phyloP scores from a whole-genome alignment of 2,888 invertebrate species.

The Glomeris marginata region DNA sequence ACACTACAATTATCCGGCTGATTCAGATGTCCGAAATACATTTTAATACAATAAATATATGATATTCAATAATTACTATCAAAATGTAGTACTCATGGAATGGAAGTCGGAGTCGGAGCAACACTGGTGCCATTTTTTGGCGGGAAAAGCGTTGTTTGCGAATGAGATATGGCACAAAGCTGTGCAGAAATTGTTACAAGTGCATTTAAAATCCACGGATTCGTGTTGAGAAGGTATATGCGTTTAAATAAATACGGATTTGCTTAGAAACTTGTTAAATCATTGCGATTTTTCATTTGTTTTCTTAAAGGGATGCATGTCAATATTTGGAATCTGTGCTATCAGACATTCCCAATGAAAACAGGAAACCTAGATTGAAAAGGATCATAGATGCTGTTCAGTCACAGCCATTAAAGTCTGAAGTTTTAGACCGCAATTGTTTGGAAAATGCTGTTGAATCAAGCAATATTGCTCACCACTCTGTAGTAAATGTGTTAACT shows the following conservation, averaged over 20 bases:
- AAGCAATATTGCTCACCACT: conserved; percentile 16
- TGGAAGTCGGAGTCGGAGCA: too few species aligned
- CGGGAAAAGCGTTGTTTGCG: neutral
- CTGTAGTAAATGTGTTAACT: conserved; percentile 4
- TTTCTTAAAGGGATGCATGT: conserved; percentile 45
- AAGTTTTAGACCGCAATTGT: conserved; percentile 54
- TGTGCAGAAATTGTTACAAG: neutral
- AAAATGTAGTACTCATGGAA: too few species aligned
- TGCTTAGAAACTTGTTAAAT: neutral
- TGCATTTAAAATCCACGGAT: conserved; percentile 10
- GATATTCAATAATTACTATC: too few species aligned
- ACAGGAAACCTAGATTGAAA: conserved; percentile 54
- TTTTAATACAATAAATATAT: too few species aligned
- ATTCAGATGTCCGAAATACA: too few species aligned
- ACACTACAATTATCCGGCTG: too few species aligned
- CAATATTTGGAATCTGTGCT: conserved; percentile 55
- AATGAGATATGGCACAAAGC: neutral
- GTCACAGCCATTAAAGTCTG: conserved; percentile 53
- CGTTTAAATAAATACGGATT: too few species aligned
- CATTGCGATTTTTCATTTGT: conserved; percentile 3
- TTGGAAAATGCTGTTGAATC: conserved; percentile 53
- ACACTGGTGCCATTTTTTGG: too few species aligned
- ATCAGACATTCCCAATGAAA: conserved; percentile 39
- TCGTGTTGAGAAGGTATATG: neutral
- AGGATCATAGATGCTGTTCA: conserved; percentile 62